These are phyloP conservation scores for Pseudachorutes palmiensis DNA, from an alignment of 1,140 invertebrate species.

Conservation along the genomic window DNA sequence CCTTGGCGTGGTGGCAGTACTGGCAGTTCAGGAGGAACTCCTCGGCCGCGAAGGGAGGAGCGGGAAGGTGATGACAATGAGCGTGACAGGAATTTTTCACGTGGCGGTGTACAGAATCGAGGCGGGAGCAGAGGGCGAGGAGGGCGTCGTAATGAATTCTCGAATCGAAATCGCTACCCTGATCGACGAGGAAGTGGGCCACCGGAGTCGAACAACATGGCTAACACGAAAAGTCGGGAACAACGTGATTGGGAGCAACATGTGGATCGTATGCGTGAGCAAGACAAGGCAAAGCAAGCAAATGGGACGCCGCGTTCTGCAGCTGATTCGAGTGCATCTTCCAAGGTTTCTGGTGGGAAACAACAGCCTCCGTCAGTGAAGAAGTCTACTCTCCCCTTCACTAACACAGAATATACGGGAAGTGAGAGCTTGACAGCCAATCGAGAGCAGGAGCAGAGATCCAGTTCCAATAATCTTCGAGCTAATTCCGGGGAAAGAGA, in stretches of 20 bases:
- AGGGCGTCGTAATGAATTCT: conserved; percentile 35
- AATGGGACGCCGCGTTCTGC: not conserved
- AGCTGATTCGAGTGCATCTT: not conserved
- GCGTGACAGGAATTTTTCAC: conserved; percentile 15
- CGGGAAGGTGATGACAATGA: not conserved
- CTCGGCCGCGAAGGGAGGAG: not conserved
- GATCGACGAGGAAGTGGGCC: conserved; percentile 20
- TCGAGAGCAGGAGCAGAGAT: not conserved
- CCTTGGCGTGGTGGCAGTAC: not conserved
- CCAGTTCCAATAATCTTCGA: not conserved
- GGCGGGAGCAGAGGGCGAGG: conserved; percentile 31
- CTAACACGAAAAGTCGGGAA: not conserved
- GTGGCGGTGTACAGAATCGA: conserved; percentile 13
- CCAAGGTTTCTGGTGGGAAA: not conserved
- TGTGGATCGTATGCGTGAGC: not conserved
- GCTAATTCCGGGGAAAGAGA: not conserved
- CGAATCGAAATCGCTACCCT: conserved; percentile 33
- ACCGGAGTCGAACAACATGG: not conserved
- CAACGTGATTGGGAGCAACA: conserved; percentile 7
- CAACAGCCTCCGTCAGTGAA: not conserved
- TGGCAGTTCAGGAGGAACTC: not conserved
- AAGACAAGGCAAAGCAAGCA: not conserved
- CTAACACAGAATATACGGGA: conserved; percentile 35
- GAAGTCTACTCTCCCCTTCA: conserved; percentile 26
- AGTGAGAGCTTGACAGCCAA: conserved; percentile 23